Conservation (phyloP, 2,888 invertebrate genomes). For the Malacosoma neustria region DNA sequence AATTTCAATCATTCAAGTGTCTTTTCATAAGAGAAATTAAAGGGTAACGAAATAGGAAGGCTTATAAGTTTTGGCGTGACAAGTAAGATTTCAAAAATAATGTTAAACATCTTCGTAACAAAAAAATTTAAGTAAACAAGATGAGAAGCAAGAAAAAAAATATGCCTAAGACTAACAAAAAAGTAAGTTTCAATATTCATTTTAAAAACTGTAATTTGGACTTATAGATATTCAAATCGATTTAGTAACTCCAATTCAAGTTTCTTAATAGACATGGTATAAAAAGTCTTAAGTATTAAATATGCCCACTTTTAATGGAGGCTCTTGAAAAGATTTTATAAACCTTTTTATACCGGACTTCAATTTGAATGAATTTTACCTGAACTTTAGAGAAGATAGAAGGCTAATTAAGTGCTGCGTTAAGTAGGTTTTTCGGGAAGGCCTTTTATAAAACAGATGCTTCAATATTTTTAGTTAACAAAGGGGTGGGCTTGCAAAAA, state of each 20-base stretch:
- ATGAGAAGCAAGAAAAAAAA: no score
- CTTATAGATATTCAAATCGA: no score
- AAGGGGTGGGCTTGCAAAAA: slow-evolving; percentile 3
- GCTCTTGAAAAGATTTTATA: slow-evolving; percentile 17
- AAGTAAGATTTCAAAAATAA: no score
- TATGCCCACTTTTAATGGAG: background rate
- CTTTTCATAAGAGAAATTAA: no score
- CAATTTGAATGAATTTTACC: slow-evolving; percentile 18
- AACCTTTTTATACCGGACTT: slow-evolving; percentile 14
- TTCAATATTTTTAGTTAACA: slow-evolving; percentile 8
- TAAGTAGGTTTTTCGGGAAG: slow-evolving; percentile 13
- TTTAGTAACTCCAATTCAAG: background rate
- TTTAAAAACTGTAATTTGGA: no score
- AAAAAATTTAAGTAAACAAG: no score
- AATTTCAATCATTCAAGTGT: no score
- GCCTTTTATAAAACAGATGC: slow-evolving; percentile 12
- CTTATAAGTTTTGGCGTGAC: no score
- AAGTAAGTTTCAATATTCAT: no score
- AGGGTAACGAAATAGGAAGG: no score
- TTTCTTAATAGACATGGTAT: background rate
- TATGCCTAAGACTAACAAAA: no score
- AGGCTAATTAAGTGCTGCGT: slow-evolving; percentile 17
- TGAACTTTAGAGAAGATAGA: slow-evolving; percentile 11
- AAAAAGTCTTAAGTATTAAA: background rate
- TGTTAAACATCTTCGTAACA: no score